phyloP scores from a whole-genome alignment of 2,888 invertebrate species.

The Lampropteryx suffumata region DNA sequence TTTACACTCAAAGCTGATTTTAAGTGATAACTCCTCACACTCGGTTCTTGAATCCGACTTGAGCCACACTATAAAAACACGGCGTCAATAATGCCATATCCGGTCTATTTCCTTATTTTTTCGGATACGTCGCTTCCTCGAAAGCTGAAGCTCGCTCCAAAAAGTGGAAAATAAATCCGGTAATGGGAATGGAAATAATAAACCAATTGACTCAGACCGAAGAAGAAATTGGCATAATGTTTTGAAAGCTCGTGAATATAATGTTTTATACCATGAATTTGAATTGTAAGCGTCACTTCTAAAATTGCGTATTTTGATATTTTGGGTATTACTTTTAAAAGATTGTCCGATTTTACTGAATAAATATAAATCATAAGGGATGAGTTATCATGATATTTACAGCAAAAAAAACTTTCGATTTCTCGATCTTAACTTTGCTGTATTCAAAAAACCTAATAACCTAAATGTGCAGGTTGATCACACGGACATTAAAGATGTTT shows the following conservation, averaged over 20 bases:
- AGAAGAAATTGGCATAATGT: neutral
- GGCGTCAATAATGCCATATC: constrained; percentile 29
- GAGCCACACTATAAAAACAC: constrained; percentile 17
- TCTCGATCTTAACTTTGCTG: too few relatives aligned
- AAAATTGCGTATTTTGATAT: too few relatives aligned
- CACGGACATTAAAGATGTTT: too few relatives aligned
- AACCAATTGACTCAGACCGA: constrained; percentile 1
- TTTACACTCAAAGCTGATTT: neutral
- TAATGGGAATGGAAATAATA: neutral
- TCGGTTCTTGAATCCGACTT: constrained; percentile 2
- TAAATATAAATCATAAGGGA: too few relatives aligned
- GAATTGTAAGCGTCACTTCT: neutral
- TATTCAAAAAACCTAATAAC: too few relatives aligned
- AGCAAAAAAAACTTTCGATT: too few relatives aligned
- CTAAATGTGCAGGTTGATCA: too few relatives aligned
- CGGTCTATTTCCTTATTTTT: constrained; percentile 30
- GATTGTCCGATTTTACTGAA: neutral
- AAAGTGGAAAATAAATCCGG: constrained; percentile 14
- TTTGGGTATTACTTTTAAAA: too few relatives aligned
- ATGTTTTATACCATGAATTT: neutral
- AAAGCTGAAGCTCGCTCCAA: constrained; percentile 7
- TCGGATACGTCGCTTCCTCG: constrained; percentile 25
- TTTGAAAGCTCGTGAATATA: constrained; percentile 4
- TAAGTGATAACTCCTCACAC: neutral
- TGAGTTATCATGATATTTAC: too few relatives aligned